Evolutionary conservation across 2,888 invertebrate genomes (phyloP), one percentile per base, ranked within the genome.

Genomic region (Caenorhabditis zanzibari): DNA sequence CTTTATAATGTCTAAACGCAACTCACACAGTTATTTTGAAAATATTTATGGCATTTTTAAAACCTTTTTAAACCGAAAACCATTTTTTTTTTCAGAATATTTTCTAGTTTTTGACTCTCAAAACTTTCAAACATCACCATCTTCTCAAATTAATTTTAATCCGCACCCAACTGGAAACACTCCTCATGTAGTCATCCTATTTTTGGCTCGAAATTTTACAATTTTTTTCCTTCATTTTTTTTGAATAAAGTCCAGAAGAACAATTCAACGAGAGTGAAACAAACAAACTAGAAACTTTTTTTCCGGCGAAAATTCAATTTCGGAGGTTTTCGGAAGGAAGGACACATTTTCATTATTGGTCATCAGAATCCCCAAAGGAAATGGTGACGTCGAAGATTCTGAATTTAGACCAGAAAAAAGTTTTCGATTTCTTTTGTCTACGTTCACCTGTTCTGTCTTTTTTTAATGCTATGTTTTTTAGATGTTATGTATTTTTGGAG

Each of bases 211-310:
- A 38, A 38, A 38, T 10, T 6, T 12, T 32, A 32, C 38, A 12
- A 32, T 7, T 6, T 32, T 32, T 32, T 32, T 38, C 38, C 12
- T 49, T 49, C 5, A 19, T 19, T 26, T 26, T 24, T 54, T 54
- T 54, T 54, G 24, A 54, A 24, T 12, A 28, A 47, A 63, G 61
- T 47, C 24, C 63, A 14, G n/a, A 63, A 63, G 44, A 47, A 47
- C 63, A 63, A 63, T 28, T 7, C n/a, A 26, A 44, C 35, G 12
- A 2, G 16, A 22, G 1, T 41, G 10, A 7, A 44, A 61, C 41
- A 38, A 41, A 61, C 63, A 44, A 24, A 26, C n/a, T 44, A 54
- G 26, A 54, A 14, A 26, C n/a, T 26, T 28, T 44, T 7, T 24
- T 26, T 22, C 4, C 6, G 28, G 14, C 41, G 22, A 16, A 26